phyloP scores from a whole-genome alignment of 2,113 vertebrate species.

The Cebus imitator region DNA sequence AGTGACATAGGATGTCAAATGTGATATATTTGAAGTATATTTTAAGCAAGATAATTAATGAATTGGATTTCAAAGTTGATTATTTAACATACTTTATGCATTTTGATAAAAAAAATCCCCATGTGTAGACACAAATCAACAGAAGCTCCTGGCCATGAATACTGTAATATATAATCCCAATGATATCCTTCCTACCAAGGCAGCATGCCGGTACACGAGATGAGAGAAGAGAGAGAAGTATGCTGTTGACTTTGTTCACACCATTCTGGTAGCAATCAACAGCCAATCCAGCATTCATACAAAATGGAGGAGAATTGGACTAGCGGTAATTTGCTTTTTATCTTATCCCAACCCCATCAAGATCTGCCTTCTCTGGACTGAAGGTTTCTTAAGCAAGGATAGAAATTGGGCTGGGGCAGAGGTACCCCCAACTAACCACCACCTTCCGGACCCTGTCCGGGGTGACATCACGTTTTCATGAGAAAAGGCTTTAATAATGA shows the following conservation, averaged over 20 bases:
- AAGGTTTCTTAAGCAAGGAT: not conserved
- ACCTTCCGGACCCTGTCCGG: not conserved
- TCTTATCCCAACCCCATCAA: not conserved
- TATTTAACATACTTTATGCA: conserved; percentile 80
- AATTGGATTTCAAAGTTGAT: conserved; percentile 79
- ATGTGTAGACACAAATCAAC: conserved; percentile 50
- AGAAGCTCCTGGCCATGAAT: not conserved
- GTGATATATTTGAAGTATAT: conserved; percentile 77
- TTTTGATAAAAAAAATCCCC: conserved; percentile 75
- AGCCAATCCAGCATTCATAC: not conserved
- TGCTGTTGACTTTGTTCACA: not conserved
- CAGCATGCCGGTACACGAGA: not conserved
- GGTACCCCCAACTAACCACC: not conserved
- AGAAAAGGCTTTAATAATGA: not conserved
- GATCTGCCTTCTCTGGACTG: not conserved
- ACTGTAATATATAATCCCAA: not conserved
- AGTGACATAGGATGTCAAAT: conserved; percentile 80
- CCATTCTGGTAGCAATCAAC: not conserved
- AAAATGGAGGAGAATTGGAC: not conserved
- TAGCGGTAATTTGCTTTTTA: not conserved
- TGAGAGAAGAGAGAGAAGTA: not conserved
- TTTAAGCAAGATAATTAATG: conserved; percentile 84
- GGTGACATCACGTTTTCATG: not conserved
- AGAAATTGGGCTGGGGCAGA: not conserved
- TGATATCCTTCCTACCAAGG: not conserved